These are phyloP conservation scores for Stenodema calcarata DNA, from an alignment of 2,888 invertebrate genomes.

Conservation along the genomic window DNA sequence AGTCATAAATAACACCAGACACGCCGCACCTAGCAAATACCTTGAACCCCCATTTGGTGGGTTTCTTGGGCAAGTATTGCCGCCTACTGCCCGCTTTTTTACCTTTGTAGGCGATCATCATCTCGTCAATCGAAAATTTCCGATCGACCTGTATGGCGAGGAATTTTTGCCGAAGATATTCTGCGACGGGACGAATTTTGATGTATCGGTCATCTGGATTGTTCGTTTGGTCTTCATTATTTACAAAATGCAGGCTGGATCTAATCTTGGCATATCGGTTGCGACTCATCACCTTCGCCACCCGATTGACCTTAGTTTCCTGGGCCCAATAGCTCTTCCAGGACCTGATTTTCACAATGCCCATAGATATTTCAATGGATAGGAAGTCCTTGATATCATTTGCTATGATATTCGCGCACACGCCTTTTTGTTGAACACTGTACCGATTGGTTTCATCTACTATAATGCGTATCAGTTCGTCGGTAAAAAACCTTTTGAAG, in stretches of 20 bases:
- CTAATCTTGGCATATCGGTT: neutral
- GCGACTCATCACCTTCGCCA: constrained; percentile 16
- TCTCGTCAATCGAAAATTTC: constrained; percentile 58
- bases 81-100: constrained; percentile 59
- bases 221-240: neutral
- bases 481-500: neutral
- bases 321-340: constrained; percentile 6
- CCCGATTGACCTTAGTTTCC: neutral
- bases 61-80: constrained; percentile 59
- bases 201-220: neutral
- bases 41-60: constrained; percentile 60
- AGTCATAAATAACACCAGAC: constrained; percentile 60
- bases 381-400: neutral
- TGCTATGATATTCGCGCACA: neutral
- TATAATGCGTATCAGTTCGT: constrained; percentile 7
- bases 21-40: constrained; percentile 59
- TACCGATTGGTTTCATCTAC: neutral
- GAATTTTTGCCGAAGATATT: neutral
- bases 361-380: constrained; percentile 7
- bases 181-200: neutral
- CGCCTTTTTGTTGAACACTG: neutral
- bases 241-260: constrained; percentile 22
- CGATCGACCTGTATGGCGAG: neutral
- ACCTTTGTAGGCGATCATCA: constrained; percentile 60
- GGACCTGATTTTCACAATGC: neutral